phyloP scores from a whole-genome alignment of 2,113 vertebrate genomes.

The Toxostoma redivivum region DNA sequence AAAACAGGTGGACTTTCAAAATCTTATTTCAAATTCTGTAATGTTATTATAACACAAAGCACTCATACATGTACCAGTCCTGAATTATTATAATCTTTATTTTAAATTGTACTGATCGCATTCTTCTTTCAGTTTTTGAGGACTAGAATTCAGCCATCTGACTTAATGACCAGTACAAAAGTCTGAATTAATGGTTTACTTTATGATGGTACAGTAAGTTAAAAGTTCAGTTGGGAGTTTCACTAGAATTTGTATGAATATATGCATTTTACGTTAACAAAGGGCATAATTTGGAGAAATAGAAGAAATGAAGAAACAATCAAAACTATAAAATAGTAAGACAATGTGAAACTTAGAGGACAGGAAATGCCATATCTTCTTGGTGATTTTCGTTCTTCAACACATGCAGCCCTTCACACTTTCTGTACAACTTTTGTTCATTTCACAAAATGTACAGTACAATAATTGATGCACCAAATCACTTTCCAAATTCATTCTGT shows the following conservation, averaged over 20 bases:
- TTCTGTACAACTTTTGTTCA: not conserved
- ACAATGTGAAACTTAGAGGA: not conserved
- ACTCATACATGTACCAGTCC: not conserved
- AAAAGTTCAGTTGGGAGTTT: not conserved
- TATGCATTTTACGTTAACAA: not conserved
- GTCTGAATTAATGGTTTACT: not conserved
- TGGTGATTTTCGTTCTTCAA: not conserved
- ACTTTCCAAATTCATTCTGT: not conserved
- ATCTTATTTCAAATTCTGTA: not conserved
- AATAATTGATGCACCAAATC: not conserved
- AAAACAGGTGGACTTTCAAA: constrained; percentile 80
- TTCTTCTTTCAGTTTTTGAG: not conserved
- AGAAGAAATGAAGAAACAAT: not conserved
- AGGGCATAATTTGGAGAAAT: not conserved
- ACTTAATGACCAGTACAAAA: not conserved
- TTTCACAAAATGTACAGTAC: not conserved
- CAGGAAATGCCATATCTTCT: not conserved
- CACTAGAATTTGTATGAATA: not conserved
- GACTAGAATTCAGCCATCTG: not conserved
- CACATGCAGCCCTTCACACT: not conserved
- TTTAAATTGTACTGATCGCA: not conserved
- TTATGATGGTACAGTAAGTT: not conserved
- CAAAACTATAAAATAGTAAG: not conserved
- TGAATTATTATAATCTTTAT: not conserved
- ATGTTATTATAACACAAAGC: not conserved